Evolutionary conservation across 30 jellyfish, hydroid and myxozoan genomes (phyloP).

Genomic region (Catostylus mosaicus): DNA sequence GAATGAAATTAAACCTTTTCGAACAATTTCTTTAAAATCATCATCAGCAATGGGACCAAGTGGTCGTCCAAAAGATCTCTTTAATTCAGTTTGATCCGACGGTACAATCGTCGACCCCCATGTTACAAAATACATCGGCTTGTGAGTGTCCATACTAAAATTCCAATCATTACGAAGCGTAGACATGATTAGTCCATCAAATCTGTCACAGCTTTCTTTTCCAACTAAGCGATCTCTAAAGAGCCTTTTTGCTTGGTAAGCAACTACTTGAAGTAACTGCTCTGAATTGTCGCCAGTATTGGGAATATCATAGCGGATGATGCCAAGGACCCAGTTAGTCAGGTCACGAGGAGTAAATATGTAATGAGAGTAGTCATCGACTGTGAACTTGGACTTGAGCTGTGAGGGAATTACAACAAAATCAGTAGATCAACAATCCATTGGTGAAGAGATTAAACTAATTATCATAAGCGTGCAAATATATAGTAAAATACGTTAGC

Average conservation of each 20-base stretch:
- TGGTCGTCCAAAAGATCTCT: conserved; percentile 84
- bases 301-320: conserved; percentile 80
- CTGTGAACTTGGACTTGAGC: conserved; percentile 86
- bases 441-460: no score
- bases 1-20: conserved; percentile 82
- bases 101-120: conserved; percentile 90
- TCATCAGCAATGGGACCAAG: conserved; percentile 77
- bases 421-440: no score
- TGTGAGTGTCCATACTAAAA: conserved; percentile 48
- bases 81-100: conserved; percentile 71
- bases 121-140: conserved; percentile 73
- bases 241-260: conserved; percentile 80
- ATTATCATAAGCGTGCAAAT: no score
- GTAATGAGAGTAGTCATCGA: conserved; percentile 93
- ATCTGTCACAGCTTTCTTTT: conserved; percentile 74
- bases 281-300: conserved; percentile 68
- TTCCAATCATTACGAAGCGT: conserved; percentile 89
- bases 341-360: conserved; percentile 95
- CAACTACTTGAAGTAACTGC: conserved; percentile 69
- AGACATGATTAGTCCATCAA: conserved; percentile 76
- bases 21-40: conserved; percentile 79
- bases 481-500: no score
- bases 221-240: conserved; percentile 95
- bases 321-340: conserved; percentile 87
- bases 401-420: no score